Evolutionary conservation across 2,888 invertebrate genomes (phyloP).

Genomic region (Drosophila conformis): DNA sequence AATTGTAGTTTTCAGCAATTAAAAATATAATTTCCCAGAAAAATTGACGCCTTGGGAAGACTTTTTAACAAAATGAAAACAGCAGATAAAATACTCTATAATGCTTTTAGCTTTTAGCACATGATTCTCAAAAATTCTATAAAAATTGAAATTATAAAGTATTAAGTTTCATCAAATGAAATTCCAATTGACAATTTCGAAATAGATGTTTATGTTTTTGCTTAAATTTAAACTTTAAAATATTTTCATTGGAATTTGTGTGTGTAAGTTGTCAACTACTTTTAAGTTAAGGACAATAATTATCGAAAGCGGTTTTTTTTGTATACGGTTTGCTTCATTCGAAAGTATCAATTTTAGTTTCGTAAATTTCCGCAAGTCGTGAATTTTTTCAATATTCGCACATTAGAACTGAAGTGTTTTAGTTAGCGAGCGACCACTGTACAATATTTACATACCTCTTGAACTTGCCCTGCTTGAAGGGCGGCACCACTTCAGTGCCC

Average conservation of each 20-base stretch:
- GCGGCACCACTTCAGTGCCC: conserved; percentile 86
- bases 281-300: neutral
- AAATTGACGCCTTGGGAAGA: neutral
- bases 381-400: no score
- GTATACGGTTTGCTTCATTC: neutral
- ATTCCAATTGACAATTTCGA: neutral
- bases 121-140: neutral
- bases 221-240: neutral
- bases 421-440: no score
- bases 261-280: neutral
- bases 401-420: no score
- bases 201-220: neutral
- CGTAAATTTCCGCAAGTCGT: no score
- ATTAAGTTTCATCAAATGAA: neutral
- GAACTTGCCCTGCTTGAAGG: conserved; percentile 86
- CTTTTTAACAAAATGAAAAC: neutral
- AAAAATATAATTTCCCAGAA: neutral
- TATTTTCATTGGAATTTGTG: neutral
- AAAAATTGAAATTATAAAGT: neutral
- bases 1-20: neutral
- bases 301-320: neutral
- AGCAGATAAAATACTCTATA: neutral
- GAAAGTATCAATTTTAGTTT: neutral
- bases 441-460: conserved; percentile 72
- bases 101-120: no score